Base-by-base conservation (phyloP, 1,140 invertebrate genomes). In the Lepeophtheirus salmonis region DNA sequence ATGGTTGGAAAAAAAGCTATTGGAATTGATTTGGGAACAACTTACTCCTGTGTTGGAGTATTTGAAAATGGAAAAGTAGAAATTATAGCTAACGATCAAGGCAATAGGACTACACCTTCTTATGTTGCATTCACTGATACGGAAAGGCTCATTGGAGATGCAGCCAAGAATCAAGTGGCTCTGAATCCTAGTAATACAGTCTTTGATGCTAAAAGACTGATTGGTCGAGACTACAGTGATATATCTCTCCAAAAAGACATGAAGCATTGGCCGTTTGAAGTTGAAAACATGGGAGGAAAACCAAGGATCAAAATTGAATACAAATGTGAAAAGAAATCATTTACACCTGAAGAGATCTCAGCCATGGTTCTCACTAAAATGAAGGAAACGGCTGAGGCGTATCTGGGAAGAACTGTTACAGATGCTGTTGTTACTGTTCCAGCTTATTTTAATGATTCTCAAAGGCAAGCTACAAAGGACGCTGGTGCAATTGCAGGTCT, bases 51-150 rank as follows among this genome's bases (percentile, higher is more conserved):
- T 68, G 18, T 67, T 68, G 20, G 65, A 68, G 48, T 64, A 78
- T 67, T 66, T 76, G 17, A 94, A 92, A 74, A 90, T 96, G 55
- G 90, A 96, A 77, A 95, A 96, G 95, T 70, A 90, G 94, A 73
- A 89, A n/a, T n/a, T n/a, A n/a, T n/a, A n/a, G n/a, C n/a, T n/a
- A n/a, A n/a, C n/a, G n/a, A n/a, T n/a, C n/a, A 97, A 72, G 91
- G 90, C 70, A 97, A 97, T 76, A 78, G 91, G 68, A 97, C 91
- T 26, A 97, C 92, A 60, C 92, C 92, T 56, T 89, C 86, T 61
- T 96, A 95, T 78, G 91, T 97, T 50, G 90, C 90, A 62, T 96
- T 97, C 77, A 95, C 88, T 55, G 91, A 97, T 68, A 90, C 85
- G 3, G 91, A 97, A 72, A 83, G 92, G 73, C 81, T 96, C 64